Percentiles rank a stretch among this genome's conserved stretches.
Evolutionary conservation across 2,113 vertebrate species (phyloP).

Genomic region (Thermophis baileyi): DNA sequence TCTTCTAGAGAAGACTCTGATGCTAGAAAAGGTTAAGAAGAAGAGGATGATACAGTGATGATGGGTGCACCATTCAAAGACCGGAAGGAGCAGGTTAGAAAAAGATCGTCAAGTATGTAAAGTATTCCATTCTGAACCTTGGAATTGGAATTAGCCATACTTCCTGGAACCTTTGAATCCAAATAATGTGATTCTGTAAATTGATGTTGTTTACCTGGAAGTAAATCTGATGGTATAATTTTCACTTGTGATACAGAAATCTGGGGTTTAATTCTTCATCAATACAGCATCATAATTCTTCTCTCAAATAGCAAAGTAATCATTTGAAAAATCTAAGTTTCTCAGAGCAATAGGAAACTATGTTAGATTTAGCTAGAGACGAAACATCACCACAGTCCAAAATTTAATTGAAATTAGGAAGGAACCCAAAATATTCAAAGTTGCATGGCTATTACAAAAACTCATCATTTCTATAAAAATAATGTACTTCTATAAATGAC

Average conservation of each 20-base stretch:
- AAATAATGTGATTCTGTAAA: not conserved
- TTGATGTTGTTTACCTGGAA: not conserved
- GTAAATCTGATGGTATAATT: not conserved
- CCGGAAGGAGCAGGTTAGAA: not conserved
- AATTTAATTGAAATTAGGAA: not conserved
- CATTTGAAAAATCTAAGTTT: not conserved
- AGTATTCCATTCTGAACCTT: not conserved
- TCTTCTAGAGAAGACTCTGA: not conserved
- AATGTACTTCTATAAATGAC: not conserved
- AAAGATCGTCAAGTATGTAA: not conserved
- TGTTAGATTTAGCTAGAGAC: not conserved
- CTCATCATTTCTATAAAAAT: not conserved
- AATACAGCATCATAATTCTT: not conserved
- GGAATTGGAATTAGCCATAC: not conserved
- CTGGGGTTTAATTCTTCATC: not conserved
- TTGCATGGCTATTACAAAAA: not conserved
- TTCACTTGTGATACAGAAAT: not conserved
- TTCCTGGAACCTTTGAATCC: not conserved
- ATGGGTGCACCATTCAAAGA: not conserved
- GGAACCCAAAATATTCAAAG: not conserved
- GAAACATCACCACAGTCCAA: not conserved
- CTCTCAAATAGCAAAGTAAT: not conserved
- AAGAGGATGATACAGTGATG: not conserved
- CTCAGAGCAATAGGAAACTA: not conserved
- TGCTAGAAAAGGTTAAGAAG: not conserved